A percentile compares a stretch with the other conserved stretches of the same genome.
phyloP scores from a whole-genome alignment of 2,888 invertebrate species.

The Caenorhabditis zanzibari region DNA sequence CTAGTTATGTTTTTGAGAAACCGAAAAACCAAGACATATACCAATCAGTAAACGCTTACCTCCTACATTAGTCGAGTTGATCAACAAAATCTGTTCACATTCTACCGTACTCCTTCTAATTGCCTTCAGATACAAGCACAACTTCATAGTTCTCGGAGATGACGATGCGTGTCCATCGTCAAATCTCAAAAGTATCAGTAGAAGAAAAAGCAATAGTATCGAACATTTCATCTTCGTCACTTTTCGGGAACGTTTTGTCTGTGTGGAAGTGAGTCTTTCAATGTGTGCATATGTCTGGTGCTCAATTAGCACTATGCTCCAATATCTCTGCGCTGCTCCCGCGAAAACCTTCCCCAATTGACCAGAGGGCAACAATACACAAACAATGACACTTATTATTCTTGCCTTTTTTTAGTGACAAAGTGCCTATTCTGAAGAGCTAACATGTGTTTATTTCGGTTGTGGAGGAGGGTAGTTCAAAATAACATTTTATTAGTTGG shows the following conservation, averaged over 20 bases:
- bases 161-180: conserved; percentile 30
- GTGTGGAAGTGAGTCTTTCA: conserved; percentile 15
- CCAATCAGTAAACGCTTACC: conserved; percentile 8
- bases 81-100: conserved; percentile 43
- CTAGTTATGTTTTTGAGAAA: too few species aligned
- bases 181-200: conserved; percentile 18
- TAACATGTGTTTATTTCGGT: conserved; percentile 46
- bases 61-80: conserved; percentile 20
- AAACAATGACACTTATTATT: conserved; percentile 62
- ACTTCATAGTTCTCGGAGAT: conserved; percentile 46
- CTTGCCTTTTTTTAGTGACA: conserved; percentile 56
- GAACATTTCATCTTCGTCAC: conserved; percentile 36
- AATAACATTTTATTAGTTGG: not conserved
- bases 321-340: conserved; percentile 13
- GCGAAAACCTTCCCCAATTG: conserved; percentile 38
- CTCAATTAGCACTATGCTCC: conserved; percentile 51
- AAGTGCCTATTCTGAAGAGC: conserved; percentile 20
- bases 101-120: conserved; percentile 45
- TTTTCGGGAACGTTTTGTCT: conserved; percentile 34
- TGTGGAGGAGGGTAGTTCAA: not conserved
- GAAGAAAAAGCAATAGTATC: conserved; percentile 30
- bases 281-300: conserved; percentile 48
- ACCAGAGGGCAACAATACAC: conserved; percentile 36
- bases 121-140: conserved; percentile 58
- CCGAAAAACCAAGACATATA: too few species aligned